Evolutionary conservation across 2,888 invertebrate genomes (phyloP).

Genomic region (Phalera bucephala): DNA sequence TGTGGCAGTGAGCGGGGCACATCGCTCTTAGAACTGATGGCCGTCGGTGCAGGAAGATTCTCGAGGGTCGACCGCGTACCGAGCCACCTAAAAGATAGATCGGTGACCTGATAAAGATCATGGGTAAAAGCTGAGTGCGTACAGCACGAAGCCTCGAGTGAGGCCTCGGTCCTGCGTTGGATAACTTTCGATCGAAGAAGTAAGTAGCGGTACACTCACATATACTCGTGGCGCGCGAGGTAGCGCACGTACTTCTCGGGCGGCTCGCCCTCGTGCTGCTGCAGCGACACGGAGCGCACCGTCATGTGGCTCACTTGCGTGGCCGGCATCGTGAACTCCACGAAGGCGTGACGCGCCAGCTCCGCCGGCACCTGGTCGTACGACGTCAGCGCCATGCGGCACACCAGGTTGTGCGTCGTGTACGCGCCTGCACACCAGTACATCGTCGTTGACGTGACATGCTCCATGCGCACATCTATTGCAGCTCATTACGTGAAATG

Average conservation of each 20-base stretch:
- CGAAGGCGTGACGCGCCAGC: conserved; percentile 93
- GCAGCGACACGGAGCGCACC: conserved; percentile 95
- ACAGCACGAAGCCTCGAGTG: no score
- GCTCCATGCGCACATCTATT: no score
- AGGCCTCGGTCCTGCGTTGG: no score
- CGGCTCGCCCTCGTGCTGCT: conserved; percentile 94
- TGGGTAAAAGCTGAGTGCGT: no score
- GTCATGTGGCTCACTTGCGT: conserved; percentile 96
- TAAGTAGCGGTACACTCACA: conserved; percentile 78
- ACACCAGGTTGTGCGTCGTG: conserved; percentile 97
- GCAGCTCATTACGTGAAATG: no score
- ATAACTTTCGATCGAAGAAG: no score
- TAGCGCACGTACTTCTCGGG: conserved; percentile 99
- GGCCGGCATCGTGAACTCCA: conserved; percentile 99
- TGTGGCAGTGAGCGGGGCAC: no score
- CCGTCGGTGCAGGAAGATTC: no score
- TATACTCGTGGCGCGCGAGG: conserved; percentile 97
- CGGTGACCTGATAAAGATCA: no score
- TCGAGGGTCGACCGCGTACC: no score
- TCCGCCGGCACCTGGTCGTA: conserved; percentile 98
- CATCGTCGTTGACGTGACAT: not conserved
- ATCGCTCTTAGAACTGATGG: no score
- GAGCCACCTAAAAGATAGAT: no score
- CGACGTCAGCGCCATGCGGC: conserved; percentile 96
- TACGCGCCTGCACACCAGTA: conserved; percentile 90